Evolutionary conservation across 2,888 invertebrate species (phyloP), one percentile per base, ranked within the genome.

Genomic region (Agrotis puta): DNA sequence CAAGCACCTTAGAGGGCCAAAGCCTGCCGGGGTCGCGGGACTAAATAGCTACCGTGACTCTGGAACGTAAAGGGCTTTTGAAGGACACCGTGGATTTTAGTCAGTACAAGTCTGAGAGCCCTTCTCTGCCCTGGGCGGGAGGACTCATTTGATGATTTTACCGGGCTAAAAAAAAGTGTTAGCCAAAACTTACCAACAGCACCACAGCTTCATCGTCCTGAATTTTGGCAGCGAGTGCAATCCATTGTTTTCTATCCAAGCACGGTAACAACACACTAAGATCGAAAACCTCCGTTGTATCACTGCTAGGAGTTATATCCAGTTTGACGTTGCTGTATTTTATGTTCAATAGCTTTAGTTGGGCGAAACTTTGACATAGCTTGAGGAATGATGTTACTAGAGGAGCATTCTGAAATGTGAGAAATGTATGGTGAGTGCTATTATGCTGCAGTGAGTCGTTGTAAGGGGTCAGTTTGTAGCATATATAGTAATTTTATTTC

Each of bases 261-360:
- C 92, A 95, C 0, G 94, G 92, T 61, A 96, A 81, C n/a, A 96
- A 63, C 0, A 86, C 3, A 43, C 87, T 92, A 14, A 95, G 70
- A 74, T 95, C 93, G 11, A 87, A 91, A 56, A 92, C 86, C 7
- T 90, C 88, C 22, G 79, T 79, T 71, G 85, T 80, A 74, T 77
- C 65, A 24, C 27, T 57, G 9, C 71, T 58, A 3, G 75, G 64
- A 39, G 75, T n/a, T n/a, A 89, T 58, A 1, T 88, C 85, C 6
- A 93, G 18, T 80, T 94, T 94, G 2, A 88, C 85, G 81, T 93
- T 92, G 79, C 94, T 92, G 85, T 95, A 95, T 76, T 94, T 94
- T 18, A 93, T 78, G 53, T 95, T 95, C 0, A 96, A 85, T 0
- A 96, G 83, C 79, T 95, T 96, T 2, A 96, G 81, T 48, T 94